A percentile compares a stretch with the other conserved stretches of the same genome.
Evolutionary conservation across 1,140 invertebrate species (phyloP).

Genomic region (Heliothis subflexa): DNA sequence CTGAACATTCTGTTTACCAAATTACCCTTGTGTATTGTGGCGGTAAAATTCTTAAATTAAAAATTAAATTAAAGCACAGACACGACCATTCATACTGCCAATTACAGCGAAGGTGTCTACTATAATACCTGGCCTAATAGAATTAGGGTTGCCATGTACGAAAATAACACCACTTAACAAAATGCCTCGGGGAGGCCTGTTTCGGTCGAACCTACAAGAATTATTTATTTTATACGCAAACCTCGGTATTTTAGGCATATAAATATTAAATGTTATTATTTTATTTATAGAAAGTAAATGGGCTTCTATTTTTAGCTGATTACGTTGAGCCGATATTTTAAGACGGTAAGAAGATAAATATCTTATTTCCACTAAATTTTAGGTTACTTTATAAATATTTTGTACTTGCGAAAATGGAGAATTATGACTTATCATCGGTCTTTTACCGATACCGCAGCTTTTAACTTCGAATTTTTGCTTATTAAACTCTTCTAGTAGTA

Average conservation of each 20-base stretch:
- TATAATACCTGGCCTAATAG: not conserved
- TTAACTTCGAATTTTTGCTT: no score
- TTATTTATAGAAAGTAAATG: not conserved
- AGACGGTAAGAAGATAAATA: not conserved
- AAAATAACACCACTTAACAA: not conserved
- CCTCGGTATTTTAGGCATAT: not conserved
- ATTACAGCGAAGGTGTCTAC: slow-evolving; percentile 12
- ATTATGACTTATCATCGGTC: no score
- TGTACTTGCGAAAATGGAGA: no score
- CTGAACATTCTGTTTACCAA: no score
- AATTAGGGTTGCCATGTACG: slow-evolving; percentile 1
- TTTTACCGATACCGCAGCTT: no score
- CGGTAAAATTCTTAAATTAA: not conserved
- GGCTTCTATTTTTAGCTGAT: slow-evolving; percentile 1
- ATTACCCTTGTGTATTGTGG: no score
- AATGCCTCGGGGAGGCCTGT: not conserved
- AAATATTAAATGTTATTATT: slow-evolving; percentile 10
- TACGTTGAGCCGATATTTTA: not conserved
- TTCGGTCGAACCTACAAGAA: not conserved
- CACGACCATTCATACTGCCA: not conserved
- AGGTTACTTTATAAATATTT: no score
- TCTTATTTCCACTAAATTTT: not conserved
- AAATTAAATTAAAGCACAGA: not conserved
- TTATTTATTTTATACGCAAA: slow-evolving; percentile 12
- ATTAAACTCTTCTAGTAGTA: no score